Evolutionary conservation across 2,888 invertebrate species (phyloP), one percentile per base, ranked within the genome.

Genomic region (Invenusta paracnida): DNA sequence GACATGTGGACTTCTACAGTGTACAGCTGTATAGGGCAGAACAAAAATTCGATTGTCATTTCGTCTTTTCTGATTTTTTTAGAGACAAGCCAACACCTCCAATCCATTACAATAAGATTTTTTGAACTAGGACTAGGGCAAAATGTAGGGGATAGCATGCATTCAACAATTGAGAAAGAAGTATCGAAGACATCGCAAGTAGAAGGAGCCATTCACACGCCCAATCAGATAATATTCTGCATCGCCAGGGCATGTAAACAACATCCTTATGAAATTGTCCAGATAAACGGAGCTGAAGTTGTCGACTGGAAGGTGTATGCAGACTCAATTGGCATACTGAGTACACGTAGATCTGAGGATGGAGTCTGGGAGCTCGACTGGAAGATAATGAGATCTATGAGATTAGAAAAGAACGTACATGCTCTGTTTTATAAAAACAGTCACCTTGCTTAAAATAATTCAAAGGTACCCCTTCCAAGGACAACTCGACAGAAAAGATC

Each of bases 11-110:
- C 48, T 29, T 85, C 13, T 85, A 73, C 27, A 11, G 84, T 29
- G 85, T n/a, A 85, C 81, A 67, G 85, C 23, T 85, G 85, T 85
- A 67, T 67, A 13, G 85, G 85, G 27, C 85, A 85, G 23, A 85
- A 85, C 28, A 85, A 81, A 81, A 85, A 85, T 83, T 66, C 85
- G 0, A 85, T 85, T 13, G 83, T 85, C 1, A 23, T 13, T 73
- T 2, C 81, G 29, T 67, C 67, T 27, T 11, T 85, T 1, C 5
- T 85, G 67, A 2, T 82, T 83, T 13, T 83, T 11, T 11, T 85
- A 2, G 11, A 29, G 28, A 13, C 11, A 17, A 25, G 67, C 1
- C 23, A 11, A 29, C 13, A 85, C 28, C 11, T 85, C 0, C 1
- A 5, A 25, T 66, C 66, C 1, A 83, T 85, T 11, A 27, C 28